phyloP scores from a whole-genome alignment of 1,140 invertebrate genomes.

The Drosophila trapezifrons region DNA sequence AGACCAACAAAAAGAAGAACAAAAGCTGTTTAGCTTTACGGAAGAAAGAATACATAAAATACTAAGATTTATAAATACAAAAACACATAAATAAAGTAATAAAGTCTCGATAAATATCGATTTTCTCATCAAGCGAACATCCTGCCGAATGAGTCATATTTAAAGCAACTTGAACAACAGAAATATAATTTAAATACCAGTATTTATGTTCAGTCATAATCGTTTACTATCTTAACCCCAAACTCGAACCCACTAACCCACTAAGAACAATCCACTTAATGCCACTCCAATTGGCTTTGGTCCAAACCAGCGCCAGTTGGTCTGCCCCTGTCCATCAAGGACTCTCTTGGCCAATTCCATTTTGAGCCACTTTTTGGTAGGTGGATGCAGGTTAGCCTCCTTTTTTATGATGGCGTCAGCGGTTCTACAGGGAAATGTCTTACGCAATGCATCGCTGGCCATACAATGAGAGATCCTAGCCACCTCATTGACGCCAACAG shows the following conservation, averaged over 20 bases:
- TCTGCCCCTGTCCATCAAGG: slow-evolving; percentile 31
- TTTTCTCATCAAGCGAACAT: too few species aligned
- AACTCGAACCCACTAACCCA: slow-evolving; percentile 11
- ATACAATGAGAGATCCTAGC: slow-evolving; percentile 1
- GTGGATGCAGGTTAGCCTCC: slow-evolving; percentile 25
- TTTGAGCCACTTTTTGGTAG: slow-evolving; percentile 7
- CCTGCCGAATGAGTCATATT: neutral
- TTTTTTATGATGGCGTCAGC: slow-evolving; percentile 49
- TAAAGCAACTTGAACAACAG: neutral
- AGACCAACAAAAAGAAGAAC: neutral
- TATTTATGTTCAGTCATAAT: slow-evolving; percentile 3
- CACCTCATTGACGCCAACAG: slow-evolving; percentile 45
- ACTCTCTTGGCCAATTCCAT: slow-evolving; percentile 2
- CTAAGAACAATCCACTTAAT: slow-evolving; percentile 25
- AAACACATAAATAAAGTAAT: neutral
- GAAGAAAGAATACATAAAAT: too few species aligned
- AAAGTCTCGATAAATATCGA: neutral
- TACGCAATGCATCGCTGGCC: slow-evolving; percentile 48
- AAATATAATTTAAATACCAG: neutral
- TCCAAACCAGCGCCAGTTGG: slow-evolving; percentile 33
- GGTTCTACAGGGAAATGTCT: slow-evolving; percentile 8
- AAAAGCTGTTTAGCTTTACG: too few species aligned
- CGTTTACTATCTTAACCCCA: neutral
- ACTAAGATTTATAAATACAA: neutral
- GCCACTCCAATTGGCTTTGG: slow-evolving; percentile 17